These are phyloP conservation scores for Eupithecia subfuscata DNA, from an alignment of 2,888 invertebrate species.

Conservation along the genomic window DNA sequence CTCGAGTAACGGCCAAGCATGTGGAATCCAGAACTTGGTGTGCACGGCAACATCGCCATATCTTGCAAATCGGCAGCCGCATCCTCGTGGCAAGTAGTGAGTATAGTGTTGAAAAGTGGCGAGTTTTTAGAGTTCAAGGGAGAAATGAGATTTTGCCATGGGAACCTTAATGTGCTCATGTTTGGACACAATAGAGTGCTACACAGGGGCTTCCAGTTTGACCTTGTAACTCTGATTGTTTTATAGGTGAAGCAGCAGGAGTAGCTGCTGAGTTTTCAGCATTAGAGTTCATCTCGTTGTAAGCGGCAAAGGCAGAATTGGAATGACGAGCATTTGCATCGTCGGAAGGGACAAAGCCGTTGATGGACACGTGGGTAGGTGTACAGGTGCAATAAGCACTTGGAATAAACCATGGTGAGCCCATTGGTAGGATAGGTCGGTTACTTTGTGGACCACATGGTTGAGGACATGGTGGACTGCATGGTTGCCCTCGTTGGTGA, in stretches of 20 bases:
- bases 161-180: neutral
- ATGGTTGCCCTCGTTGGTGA: neutral
- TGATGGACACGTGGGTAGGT: neutral
- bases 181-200: neutral
- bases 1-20: neutral
- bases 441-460: neutral
- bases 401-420: neutral
- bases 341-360: neutral
- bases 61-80: neutral
- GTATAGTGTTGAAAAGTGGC: neutral
- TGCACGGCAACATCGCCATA: neutral
- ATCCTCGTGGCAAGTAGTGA: neutral
- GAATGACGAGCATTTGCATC: neutral
- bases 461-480: neutral
- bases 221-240: neutral
- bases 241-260: neutral
- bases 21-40: neutral
- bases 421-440: neutral
- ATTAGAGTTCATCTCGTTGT: neutral
- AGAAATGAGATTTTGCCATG: constrained; percentile 4
- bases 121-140: neutral
- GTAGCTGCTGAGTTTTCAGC: neutral
- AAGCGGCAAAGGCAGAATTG: neutral
- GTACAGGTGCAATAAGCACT: neutral
- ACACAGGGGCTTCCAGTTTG: neutral